Evolutionary conservation across 2,113 vertebrate genomes (phyloP).

Genomic region (Anguilla japonica): DNA sequence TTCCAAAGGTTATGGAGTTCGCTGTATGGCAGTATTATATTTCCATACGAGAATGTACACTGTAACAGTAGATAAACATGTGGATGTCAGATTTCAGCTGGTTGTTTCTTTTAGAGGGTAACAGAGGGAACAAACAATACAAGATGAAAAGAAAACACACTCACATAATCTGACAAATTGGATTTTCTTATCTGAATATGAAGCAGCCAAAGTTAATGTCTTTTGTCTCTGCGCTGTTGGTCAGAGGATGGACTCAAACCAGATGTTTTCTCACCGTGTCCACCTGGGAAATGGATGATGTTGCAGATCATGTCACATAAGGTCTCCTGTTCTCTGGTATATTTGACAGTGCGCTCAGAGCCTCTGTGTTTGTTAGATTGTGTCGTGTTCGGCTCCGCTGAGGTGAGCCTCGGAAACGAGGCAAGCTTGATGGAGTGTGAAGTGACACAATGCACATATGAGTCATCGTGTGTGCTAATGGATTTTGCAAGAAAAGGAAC

Average conservation of each 20-base stretch:
- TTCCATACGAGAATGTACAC: background rate
- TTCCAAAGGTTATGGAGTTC: too few species aligned
- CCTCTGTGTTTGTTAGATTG: background rate
- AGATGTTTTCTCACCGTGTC: background rate
- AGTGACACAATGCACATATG: background rate
- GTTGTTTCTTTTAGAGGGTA: background rate
- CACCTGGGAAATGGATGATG: background rate
- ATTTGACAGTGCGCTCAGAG: slow-evolving; percentile 7
- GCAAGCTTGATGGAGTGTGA: background rate
- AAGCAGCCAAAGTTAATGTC: background rate
- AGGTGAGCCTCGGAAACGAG: background rate
- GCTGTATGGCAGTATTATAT: too few species aligned
- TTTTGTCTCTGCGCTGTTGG: background rate
- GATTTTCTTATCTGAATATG: background rate
- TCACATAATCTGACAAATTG: background rate
- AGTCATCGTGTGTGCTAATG: background rate
- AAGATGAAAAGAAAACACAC: background rate
- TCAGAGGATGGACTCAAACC: background rate
- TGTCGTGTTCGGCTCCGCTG: background rate
- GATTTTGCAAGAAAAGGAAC: background rate
- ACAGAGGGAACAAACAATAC: background rate
- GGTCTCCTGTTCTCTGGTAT: background rate
- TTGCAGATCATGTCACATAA: background rate
- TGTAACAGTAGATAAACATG: background rate
- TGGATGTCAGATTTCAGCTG: background rate